These are phyloP conservation scores for Crossocerus cetratus DNA, from an alignment of 2,888 invertebrate species.

Conservation along the genomic window DNA sequence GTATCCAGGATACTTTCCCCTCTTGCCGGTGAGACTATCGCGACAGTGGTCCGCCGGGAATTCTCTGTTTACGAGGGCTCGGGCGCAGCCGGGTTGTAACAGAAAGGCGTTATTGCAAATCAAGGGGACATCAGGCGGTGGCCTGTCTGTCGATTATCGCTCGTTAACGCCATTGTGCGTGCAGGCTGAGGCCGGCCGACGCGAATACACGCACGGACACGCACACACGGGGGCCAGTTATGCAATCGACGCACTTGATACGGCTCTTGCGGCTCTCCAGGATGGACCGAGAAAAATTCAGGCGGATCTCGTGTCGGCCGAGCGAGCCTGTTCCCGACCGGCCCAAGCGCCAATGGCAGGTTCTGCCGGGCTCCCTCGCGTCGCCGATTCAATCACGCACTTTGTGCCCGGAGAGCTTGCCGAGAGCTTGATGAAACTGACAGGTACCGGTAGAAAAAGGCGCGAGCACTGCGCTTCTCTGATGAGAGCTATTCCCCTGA, in stretches of 20 bases:
- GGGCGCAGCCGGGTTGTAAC: not conserved
- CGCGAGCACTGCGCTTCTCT: too few species aligned
- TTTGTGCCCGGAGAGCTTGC: not conserved
- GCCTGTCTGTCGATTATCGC: constrained; percentile 47
- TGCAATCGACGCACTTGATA: constrained; percentile 56
- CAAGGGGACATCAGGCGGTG: constrained; percentile 28
- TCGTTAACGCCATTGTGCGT: constrained; percentile 54
- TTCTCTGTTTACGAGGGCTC: too few species aligned
- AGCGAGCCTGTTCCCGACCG: constrained; percentile 6
- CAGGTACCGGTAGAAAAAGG: too few species aligned
- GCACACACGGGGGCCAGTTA: constrained; percentile 25
- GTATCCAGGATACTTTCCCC: too few species aligned
- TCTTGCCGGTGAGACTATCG: too few species aligned
- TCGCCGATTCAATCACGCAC: not conserved
- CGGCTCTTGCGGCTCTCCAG: constrained; percentile 42
- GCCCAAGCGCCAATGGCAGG: too few species aligned
- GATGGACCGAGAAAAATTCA: constrained; percentile 43
- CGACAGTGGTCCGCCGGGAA: too few species aligned
- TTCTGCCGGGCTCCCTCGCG: too few species aligned
- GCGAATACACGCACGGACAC: constrained; percentile 13
- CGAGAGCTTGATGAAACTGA: not conserved
- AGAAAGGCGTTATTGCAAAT: constrained; percentile 43
- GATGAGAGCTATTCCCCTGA: too few species aligned
- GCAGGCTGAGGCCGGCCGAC: constrained; percentile 21
- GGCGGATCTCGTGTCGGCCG: constrained; percentile 36